These are phyloP conservation scores for Cladorhizidae sp. DNA, from an alignment of 37 sponge, comb jelly and placozoan genomes.

Conservation along the genomic window DNA sequence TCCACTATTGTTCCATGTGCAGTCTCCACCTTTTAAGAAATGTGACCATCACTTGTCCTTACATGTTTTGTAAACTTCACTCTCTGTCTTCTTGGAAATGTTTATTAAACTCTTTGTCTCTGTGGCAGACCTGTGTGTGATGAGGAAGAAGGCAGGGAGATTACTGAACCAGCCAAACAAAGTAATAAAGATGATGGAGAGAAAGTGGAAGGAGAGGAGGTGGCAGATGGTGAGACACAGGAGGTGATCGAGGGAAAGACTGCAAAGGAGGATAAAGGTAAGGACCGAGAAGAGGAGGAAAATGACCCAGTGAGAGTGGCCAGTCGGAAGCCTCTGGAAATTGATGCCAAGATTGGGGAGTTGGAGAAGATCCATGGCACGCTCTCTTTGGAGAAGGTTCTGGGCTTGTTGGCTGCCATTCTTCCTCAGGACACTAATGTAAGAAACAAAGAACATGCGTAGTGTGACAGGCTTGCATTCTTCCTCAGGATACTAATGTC, in stretches of 20 bases:
- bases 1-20: too few relatives aligned
- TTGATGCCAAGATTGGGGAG: slow-evolving; percentile 21
- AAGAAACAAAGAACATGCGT: not conserved
- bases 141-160: too few relatives aligned
- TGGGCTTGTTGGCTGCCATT: slow-evolving; percentile 56
- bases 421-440: slow-evolving; percentile 54
- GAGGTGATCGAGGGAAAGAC: not conserved
- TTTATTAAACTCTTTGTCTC: too few relatives aligned
- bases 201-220: slow-evolving; percentile 13
- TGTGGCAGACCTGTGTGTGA: too few relatives aligned
- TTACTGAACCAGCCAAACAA: too few relatives aligned
- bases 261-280: slow-evolving; percentile 1
- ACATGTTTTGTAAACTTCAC: too few relatives aligned
- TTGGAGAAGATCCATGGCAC: slow-evolving; percentile 47
- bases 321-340: slow-evolving; percentile 11
- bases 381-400: slow-evolving; percentile 15
- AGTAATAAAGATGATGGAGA: too few relatives aligned
- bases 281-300: slow-evolving; percentile 9
- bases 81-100: too few relatives aligned
- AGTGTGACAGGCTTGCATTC: slow-evolving; percentile 35
- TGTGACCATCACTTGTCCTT: too few relatives aligned
- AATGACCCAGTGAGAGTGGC: slow-evolving; percentile 27
- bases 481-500: slow-evolving; percentile 47
- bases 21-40: too few relatives aligned
- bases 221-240: slow-evolving; percentile 5